A percentile compares a stretch with the other conserved stretches of the same genome.
These are phyloP conservation scores for Digitonthophagus gazella DNA, from an alignment of 2,888 invertebrate genomes.

Conservation along the genomic window DNA sequence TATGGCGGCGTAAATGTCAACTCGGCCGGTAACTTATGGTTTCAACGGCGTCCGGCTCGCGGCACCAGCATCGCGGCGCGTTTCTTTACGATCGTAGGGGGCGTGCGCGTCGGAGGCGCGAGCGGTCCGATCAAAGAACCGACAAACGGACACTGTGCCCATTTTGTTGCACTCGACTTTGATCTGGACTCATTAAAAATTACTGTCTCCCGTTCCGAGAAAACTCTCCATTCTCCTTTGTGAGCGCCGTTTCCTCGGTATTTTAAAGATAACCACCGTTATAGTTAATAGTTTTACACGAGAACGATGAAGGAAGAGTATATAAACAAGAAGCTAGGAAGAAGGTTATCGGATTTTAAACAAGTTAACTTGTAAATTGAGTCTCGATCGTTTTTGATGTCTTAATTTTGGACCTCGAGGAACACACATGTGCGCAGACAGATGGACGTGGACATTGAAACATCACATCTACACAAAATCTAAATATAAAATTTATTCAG, in stretches of 20 bases:
- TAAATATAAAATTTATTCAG: slow-evolving; percentile 29
- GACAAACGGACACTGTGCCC: slow-evolving; percentile 28
- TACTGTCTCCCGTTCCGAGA: slow-evolving; percentile 7
- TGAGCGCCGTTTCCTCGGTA: no score
- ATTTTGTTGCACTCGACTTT: slow-evolving; percentile 29
- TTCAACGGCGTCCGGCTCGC: slow-evolving; percentile 40
- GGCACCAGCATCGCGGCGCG: background rate
- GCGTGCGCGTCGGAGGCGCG: slow-evolving; percentile 1
- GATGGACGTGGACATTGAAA: slow-evolving; percentile 6
- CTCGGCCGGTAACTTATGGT: slow-evolving; percentile 44
- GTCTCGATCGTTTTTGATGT: background rate
- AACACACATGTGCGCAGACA: background rate
- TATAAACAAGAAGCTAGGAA: no score
- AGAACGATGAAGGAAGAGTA: no score
- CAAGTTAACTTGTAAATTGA: background rate
- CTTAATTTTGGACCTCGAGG: background rate
- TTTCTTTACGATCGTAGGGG: background rate
- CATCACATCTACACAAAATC: slow-evolving; percentile 14
- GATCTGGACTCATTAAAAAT: slow-evolving; percentile 22
- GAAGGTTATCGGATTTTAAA: no score
- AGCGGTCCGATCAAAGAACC: slow-evolving; percentile 32
- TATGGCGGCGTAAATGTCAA: slow-evolving; percentile 43
- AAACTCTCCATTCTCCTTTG: background rate
- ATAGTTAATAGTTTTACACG: no score
- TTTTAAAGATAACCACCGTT: no score